Evolutionary conservation across 2,113 vertebrate species (phyloP), one percentile per base, ranked within the genome.

Genomic region (Delphinus delphis): DNA sequence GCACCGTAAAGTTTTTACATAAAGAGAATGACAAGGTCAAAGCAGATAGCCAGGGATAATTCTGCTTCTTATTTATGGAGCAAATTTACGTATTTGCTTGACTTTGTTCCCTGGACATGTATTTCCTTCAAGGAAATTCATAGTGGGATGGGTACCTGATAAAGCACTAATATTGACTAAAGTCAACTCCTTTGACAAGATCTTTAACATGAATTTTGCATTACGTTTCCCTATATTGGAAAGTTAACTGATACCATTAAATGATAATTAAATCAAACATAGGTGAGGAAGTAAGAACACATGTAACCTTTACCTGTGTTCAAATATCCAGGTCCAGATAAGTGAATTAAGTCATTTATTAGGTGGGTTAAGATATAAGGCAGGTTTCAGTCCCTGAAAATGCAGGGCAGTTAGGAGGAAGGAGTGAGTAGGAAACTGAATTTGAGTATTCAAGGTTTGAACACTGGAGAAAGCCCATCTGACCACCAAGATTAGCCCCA

Each of bases 21-120:
- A 85, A 85, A 92, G 55, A 88, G 36, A 93, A 80, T 33, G 33
- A 82, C 26, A 93, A 93, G 18, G 53, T 97, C 67, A 95, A 86
- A 81, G 6, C 41, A 44, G 10, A 33, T 85, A 47, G 76, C 25
- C 77, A 77, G 36, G 14, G 33, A 68, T 81, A 33, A 36, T 41
- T 93, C 31, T 81, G 60, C 2, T 91, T 31, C 44, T 82, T 18
- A 44, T 77, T 84, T 6, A 53, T 55, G 41, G 60, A 60, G 20
- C 15, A 68, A 77, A 76, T 73, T 47, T 62, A 79, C 84, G 1
- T 5, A 25, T 80, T 80, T 90, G 25, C 28, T 17, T 85, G 44
- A 77, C 50, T 77, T 80, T 77, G 28, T 67, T 84, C 33, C 41
- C 55, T 70, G n/a, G 33, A 23, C 10, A 17, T 55, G 14, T 31